Conservation (phyloP, 2,888 invertebrate genomes). For the Cremastobaeus sp. region DNA sequence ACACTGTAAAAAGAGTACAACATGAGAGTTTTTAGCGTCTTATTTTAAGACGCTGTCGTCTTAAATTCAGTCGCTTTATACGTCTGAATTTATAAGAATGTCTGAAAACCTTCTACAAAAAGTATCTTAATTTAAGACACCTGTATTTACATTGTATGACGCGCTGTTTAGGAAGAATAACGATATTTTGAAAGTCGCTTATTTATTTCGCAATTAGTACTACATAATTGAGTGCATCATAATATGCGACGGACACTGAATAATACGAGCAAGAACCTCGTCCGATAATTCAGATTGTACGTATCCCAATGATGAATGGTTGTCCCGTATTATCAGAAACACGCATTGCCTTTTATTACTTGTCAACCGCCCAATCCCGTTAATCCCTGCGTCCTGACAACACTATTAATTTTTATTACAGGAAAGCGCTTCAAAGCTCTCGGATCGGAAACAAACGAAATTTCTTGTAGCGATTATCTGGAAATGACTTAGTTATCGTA, state of each 20-base stretch:
- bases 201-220: too few relatives aligned
- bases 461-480: neutral
- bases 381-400: slow-evolving; percentile 15
- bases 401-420: slow-evolving; percentile 27
- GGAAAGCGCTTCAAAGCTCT: too few relatives aligned
- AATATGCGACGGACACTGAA: neutral
- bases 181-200: too few relatives aligned
- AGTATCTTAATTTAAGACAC: too few relatives aligned
- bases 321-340: slow-evolving; percentile 23
- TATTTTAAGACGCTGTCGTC: too few relatives aligned
- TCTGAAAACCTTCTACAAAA: too few relatives aligned
- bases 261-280: neutral
- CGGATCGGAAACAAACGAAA: neutral
- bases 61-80: too few relatives aligned
- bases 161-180: too few relatives aligned
- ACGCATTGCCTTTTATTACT: slow-evolving; percentile 29
- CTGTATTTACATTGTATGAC: too few relatives aligned
- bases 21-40: too few relatives aligned
- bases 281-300: slow-evolving; percentile 11
- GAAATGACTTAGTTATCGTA: neutral
- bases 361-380: neutral
- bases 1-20: too few relatives aligned
- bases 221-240: neutral
- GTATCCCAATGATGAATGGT: slow-evolving; percentile 28
- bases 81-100: too few relatives aligned